These are phyloP conservation scores for Molanna angustata DNA, from an alignment of 2,888 invertebrate genomes.

Conservation along the genomic window DNA sequence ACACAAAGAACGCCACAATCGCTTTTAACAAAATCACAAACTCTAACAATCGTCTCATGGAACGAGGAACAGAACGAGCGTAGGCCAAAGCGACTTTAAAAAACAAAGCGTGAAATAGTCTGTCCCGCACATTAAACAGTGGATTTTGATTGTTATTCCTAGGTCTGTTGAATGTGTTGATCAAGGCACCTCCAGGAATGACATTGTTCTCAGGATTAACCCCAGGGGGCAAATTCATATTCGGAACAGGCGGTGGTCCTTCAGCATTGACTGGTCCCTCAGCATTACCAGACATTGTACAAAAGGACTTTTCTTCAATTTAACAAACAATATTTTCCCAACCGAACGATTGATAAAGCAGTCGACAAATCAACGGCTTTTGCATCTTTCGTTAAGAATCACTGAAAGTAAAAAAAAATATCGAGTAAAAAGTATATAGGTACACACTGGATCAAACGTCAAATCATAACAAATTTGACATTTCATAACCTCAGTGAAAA, in stretches of 20 bases:
- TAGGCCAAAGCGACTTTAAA: constrained; percentile 90
- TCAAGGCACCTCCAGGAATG: constrained; percentile 54
- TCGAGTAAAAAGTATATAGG: neutral
- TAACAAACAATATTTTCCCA: constrained; percentile 5
- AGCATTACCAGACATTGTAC: constrained; percentile 24
- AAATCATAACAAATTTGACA: constrained; percentile 18
- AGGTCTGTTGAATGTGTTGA: constrained; percentile 54
- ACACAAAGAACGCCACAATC: constrained; percentile 76
- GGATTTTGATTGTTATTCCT: constrained; percentile 69
- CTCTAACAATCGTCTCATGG: constrained; percentile 78
- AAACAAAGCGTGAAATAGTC: constrained; percentile 93
- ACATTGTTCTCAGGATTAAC: constrained; percentile 55
- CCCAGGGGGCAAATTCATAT: constrained; percentile 48
- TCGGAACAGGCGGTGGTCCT: constrained; percentile 34
- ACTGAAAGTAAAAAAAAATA: constrained; percentile 13
- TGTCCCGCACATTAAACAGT: constrained; percentile 81
- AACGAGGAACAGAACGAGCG: constrained; percentile 84
- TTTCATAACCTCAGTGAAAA: constrained; percentile 24
- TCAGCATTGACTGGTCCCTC: constrained; percentile 16
- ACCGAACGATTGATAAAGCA: constrained; percentile 16
- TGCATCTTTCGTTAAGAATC: constrained; percentile 15
- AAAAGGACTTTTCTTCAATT: constrained; percentile 2
- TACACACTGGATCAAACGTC: neutral
- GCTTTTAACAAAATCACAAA: constrained; percentile 79
- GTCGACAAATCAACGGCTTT: constrained; percentile 9